These are phyloP conservation scores for Lepidothrix coronata DNA, from an alignment of 2,113 vertebrate species.

Conservation along the genomic window DNA sequence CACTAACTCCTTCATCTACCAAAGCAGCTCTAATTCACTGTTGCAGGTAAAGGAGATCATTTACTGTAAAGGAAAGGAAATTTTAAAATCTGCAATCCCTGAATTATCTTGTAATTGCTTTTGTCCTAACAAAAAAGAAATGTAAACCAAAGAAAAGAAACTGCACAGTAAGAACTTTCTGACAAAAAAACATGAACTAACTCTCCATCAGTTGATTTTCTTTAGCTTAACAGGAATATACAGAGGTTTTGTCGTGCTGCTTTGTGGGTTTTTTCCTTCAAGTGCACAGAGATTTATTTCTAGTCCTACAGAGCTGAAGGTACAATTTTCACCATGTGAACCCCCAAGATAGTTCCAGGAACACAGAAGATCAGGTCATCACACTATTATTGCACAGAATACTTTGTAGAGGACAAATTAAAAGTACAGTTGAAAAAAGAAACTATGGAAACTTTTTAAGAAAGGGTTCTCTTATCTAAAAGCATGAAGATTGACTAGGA, in stretches of 20 bases:
- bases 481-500: background rate
- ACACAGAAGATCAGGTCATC: background rate
- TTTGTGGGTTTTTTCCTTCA: background rate
- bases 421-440: background rate
- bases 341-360: background rate
- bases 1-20: background rate
- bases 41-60: background rate
- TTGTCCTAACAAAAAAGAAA: background rate
- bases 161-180: background rate
- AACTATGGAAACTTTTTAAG: background rate
- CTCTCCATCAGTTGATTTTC: background rate
- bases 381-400: background rate
- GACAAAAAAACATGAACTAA: background rate
- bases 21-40: background rate
- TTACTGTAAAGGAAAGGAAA: background rate
- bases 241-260: accelerated
- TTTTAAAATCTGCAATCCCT: background rate
- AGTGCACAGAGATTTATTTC: background rate
- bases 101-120: background rate
- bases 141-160: background rate
- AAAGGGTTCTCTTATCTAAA: background rate
- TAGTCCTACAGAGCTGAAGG: background rate
- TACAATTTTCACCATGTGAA: background rate
- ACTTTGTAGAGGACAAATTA: background rate
- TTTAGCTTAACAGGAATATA: background rate